A percentile compares a stretch with the other conserved stretches of the same genome.
Evolutionary conservation across 2,888 invertebrate species (phyloP).

Genomic region (Fragum fragum): DNA sequence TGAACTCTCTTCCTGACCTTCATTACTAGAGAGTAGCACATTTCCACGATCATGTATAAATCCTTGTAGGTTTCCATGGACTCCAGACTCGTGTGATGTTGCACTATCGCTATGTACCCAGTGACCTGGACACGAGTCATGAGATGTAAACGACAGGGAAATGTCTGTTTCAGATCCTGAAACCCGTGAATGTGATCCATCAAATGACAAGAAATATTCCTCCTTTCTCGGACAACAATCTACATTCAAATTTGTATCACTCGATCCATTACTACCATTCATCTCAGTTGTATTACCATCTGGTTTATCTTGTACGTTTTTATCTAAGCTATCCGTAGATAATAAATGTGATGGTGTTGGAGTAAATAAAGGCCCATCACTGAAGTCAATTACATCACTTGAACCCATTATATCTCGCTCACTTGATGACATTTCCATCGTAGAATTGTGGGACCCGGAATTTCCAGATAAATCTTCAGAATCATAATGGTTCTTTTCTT

Average conservation of each 20-base stretch:
- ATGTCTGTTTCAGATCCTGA: slow-evolving; percentile 79
- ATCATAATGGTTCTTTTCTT: slow-evolving; percentile 72
- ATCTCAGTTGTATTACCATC: slow-evolving; percentile 61
- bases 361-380: slow-evolving; percentile 82
- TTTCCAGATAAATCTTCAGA: slow-evolving; percentile 82
- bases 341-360: slow-evolving; percentile 76
- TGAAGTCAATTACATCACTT: slow-evolving; percentile 82
- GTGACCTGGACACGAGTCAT: slow-evolving; percentile 73
- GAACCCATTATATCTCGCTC: slow-evolving; percentile 83
- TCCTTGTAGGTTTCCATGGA: slow-evolving; percentile 18
- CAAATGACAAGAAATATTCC: slow-evolving; percentile 81
- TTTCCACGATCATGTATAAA: slow-evolving; percentile 61
- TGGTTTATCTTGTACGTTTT: slow-evolving; percentile 55
- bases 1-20: slow-evolving; percentile 79
- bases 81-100: slow-evolving; percentile 36
- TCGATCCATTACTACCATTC: slow-evolving; percentile 70
- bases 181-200: slow-evolving; percentile 75
- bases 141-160: slow-evolving; percentile 72
- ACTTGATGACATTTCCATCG: slow-evolving; percentile 81
- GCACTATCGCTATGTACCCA: slow-evolving; percentile 51
- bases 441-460: slow-evolving; percentile 78
- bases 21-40: slow-evolving; percentile 72
- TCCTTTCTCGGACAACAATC: slow-evolving; percentile 81
- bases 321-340: slow-evolving; percentile 75
- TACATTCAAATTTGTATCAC: slow-evolving; percentile 75